A percentile compares a stretch with the other conserved stretches of the same genome.
phyloP scores from a whole-genome alignment of 2,113 vertebrate species.

The Saiga tatarica region DNA sequence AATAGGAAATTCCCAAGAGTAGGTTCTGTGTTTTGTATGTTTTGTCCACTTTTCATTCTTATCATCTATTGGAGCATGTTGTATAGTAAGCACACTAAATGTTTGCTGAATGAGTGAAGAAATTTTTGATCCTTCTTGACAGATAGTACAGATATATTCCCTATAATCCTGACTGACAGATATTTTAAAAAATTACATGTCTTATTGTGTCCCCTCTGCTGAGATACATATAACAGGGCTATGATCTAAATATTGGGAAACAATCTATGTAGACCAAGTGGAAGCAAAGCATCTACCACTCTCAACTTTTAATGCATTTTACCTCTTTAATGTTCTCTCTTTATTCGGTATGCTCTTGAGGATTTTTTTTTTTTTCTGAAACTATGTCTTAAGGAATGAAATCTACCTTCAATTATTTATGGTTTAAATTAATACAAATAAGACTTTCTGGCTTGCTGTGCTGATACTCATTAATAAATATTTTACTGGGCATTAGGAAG shows the following conservation, averaged over 20 bases:
- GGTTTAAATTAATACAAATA: constrained; percentile 61
- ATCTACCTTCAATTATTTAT: constrained; percentile 70
- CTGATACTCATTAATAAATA: constrained; percentile 66
- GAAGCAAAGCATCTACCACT: not conserved
- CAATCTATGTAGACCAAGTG: not conserved
- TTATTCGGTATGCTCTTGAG: not conserved
- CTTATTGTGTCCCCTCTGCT: not conserved
- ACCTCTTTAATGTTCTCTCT: not conserved
- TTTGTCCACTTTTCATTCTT: not conserved
- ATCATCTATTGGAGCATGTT: not conserved
- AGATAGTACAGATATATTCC: not conserved
- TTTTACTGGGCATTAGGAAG: constrained; percentile 64
- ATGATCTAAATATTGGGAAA: constrained; percentile 24
- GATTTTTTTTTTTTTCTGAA: not conserved
- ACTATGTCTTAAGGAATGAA: constrained; percentile 51
- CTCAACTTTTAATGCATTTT: not conserved
- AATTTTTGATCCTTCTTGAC: not conserved
- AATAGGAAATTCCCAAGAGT: not conserved
- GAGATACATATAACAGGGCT: not conserved
- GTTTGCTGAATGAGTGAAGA: not conserved
- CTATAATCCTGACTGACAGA: not conserved
- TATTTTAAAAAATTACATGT: not conserved
- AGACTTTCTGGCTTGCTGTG: constrained; percentile 37
- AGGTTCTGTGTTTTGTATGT: not conserved
- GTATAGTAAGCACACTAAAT: not conserved